Base-by-base conservation (phyloP, 2,888 invertebrate species). In the Trichacis sp. region DNA sequence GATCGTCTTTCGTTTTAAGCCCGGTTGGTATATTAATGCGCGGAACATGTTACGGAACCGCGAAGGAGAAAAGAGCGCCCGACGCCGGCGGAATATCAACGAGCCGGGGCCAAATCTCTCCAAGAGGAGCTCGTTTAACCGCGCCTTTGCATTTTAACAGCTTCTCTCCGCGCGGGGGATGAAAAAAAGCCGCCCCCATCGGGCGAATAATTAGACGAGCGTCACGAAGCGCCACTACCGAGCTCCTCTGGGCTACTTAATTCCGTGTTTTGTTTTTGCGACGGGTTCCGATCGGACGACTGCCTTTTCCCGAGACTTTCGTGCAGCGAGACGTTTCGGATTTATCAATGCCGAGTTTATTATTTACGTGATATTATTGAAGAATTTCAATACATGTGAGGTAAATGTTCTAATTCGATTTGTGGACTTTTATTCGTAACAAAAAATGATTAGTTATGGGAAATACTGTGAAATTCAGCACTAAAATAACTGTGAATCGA, bases 61-160 rank as follows among this genome's bases (percentile, higher is more conserved):
- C 33, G 11, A n/a, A 33, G 73, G 71, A 76, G 78, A 76, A 78
- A 77, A 76, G 77, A 75, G 74, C 74, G 70, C 71, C 57, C 59
- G 63, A 58, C 74, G 73, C 61, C 72, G 47, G 48, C 71, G 73
- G 83, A 83, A 83, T 83, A 83, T 79, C 81, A 83, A 83, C 75
- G 74, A 82, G 83, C 68, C 69, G 64, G 66, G 72, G 73, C 76
- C 76, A 78, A 81, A 81, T 80, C 78, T 78, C 73, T 75, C 69
- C 65, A 69, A 73, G 77, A 70, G 74, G 75, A 75, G 76, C 74
- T 77, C 77, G 75, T 79, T 77, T 77, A 79, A 77, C 77, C 76
- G 74, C 78, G 73, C 76, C 81, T 83, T 83, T 83, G 83, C 82
- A 83, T 83, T 83, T 83, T 82, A 82, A 83, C 78, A 77, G 77